phyloP scores from a whole-genome alignment of 2,888 invertebrate species.

The Eristalis pertinax region DNA sequence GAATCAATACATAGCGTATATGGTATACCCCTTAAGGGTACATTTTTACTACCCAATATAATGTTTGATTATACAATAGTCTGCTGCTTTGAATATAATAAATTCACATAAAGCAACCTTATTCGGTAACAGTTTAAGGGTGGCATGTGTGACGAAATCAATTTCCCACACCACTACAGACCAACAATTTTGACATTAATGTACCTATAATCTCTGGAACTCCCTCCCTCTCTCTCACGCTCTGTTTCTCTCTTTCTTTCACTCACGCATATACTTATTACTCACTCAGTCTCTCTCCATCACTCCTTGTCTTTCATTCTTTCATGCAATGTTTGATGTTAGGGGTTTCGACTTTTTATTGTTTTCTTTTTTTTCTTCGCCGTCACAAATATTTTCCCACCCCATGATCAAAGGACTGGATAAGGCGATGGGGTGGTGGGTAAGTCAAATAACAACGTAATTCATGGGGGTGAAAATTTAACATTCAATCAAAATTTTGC shows the following conservation, averaged over 20 bases:
- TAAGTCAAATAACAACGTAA: slow-evolving; percentile 25
- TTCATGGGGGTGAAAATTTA: slow-evolving; percentile 38
- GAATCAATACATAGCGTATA: background rate
- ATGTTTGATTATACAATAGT: background rate
- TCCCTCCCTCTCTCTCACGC: background rate
- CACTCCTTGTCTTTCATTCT: slow-evolving; percentile 11
- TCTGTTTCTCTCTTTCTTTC: background rate
- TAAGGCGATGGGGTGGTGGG: background rate
- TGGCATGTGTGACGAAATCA: slow-evolving; percentile 56
- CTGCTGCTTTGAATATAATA: background rate
- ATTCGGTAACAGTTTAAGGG: slow-evolving; percentile 23
- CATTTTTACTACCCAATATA: background rate
- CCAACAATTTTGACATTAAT: slow-evolving; percentile 44
- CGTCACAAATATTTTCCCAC: background rate
- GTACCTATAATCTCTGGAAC: slow-evolving; percentile 25
- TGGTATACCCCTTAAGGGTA: background rate
- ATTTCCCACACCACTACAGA: slow-evolving; percentile 51
- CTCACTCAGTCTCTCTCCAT: background rate
- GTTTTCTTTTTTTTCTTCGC: slow-evolving; percentile 45
- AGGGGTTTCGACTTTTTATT: slow-evolving; percentile 31
- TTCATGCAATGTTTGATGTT: background rate
- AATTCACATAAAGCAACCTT: background rate
- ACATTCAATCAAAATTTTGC: slow-evolving; percentile 22
- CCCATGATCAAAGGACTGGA: background rate
- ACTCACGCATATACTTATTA: too few relatives aligned